phyloP scores from a whole-genome alignment of 2,797 vertebrate species.

The Pseudomugil gertrudae region DNA sequence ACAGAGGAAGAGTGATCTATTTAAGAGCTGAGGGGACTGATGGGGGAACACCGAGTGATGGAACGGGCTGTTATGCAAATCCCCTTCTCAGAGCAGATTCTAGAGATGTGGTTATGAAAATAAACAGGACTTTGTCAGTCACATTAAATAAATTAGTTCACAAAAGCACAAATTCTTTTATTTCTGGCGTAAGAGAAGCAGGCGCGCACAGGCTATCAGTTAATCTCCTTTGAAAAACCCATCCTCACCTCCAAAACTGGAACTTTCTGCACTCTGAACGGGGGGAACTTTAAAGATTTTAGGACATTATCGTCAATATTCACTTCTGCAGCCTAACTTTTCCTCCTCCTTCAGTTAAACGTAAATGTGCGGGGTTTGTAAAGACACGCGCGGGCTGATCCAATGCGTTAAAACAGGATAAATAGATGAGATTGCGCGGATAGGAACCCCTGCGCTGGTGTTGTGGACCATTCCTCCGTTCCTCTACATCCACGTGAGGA shows the following conservation, averaged over 20 bases:
- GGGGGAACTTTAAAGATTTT: conserved; percentile 22
- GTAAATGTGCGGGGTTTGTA: accelerated
- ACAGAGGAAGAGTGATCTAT: conserved; percentile 34
- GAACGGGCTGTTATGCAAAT: conserved; percentile 1
- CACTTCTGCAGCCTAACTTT: accelerated
- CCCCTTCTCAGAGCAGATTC: not conserved
- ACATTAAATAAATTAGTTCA: not conserved
- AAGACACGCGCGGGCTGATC: accelerated
- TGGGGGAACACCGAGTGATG: not conserved
- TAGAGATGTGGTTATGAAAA: not conserved
- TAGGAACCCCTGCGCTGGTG: conserved; percentile 47
- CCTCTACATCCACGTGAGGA: conserved; percentile 61
- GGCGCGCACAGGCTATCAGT: conserved; percentile 1
- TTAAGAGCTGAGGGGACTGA: conserved; percentile 20
- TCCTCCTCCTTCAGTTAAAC: not conserved
- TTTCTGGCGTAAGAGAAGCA: not conserved
- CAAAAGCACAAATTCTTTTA: not conserved
- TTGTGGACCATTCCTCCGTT: conserved; percentile 74
- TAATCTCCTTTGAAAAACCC: conserved; percentile 40
- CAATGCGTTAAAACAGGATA: not conserved
- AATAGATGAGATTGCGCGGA: accelerated
- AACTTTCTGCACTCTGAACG: conserved; percentile 42
- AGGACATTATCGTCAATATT: not conserved
- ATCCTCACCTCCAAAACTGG: conserved; percentile 60
- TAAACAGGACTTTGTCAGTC: not conserved